These are phyloP conservation scores for Bombycilla garrulus DNA, from an alignment of 2,113 vertebrate species.

Conservation along the genomic window DNA sequence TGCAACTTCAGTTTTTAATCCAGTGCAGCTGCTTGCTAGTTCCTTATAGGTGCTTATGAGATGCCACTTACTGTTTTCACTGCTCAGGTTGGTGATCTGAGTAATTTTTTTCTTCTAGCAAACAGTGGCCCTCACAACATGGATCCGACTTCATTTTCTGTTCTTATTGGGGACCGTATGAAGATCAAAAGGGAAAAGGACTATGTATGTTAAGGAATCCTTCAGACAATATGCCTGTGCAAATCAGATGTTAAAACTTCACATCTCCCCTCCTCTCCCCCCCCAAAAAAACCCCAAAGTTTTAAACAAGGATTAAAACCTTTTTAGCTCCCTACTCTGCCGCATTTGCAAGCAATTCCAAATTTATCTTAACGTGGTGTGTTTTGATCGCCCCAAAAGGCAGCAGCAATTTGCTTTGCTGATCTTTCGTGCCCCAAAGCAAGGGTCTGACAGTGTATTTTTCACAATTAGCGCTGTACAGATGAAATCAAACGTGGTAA, in stretches of 20 bases:
- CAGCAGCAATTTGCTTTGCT: not conserved
- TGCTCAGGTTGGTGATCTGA: not conserved
- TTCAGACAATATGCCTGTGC: not conserved
- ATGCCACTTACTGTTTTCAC: not conserved
- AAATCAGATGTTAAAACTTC: not conserved
- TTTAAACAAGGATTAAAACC: not conserved
- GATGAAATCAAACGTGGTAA: not conserved
- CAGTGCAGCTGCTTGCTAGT: not conserved
- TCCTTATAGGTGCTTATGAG: not conserved
- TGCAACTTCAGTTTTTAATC: not conserved
- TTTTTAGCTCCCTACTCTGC: not conserved
- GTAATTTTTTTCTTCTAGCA: not conserved
- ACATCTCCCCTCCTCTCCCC: too few relatives aligned
- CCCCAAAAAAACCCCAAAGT: not conserved
- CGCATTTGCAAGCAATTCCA: not conserved
- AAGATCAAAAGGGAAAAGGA: not conserved
- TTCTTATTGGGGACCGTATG: not conserved
- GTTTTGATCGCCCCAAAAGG: not conserved
- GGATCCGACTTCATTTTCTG: not conserved
- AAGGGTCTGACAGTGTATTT: not conserved
- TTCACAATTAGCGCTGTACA: not conserved
- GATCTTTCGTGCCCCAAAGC: not conserved
- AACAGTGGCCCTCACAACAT: not conserved
- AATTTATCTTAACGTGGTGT: not conserved
- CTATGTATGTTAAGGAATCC: not conserved